phyloP scores from a whole-genome alignment of 2,113 vertebrate species.

The Cyprinus carpio region DNA sequence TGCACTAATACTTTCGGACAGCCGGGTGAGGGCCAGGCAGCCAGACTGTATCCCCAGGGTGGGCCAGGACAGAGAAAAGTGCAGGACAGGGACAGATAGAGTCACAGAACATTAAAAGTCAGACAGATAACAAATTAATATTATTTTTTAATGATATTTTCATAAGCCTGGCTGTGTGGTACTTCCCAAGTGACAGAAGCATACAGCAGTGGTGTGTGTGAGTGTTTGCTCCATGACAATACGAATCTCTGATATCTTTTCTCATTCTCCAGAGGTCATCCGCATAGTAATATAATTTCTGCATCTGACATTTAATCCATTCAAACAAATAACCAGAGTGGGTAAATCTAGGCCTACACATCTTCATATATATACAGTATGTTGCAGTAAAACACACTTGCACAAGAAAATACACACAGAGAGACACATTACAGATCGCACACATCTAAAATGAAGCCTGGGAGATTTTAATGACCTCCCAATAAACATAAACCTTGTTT shows the following conservation, averaged over 20 bases:
- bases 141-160: not conserved
- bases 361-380: constrained; percentile 32
- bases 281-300: constrained; percentile 63
- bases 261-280: constrained; percentile 48
- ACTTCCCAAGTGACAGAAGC: not conserved
- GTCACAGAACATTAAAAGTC: not conserved
- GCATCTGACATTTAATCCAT: constrained; percentile 67
- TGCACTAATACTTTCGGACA: constrained; percentile 58
- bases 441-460: constrained; percentile 35
- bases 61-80: constrained; percentile 18
- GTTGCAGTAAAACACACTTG: not conserved
- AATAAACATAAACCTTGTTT: constrained; percentile 62
- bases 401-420: constrained; percentile 12
- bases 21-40: constrained; percentile 29
- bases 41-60: constrained; percentile 39
- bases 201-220: not conserved
- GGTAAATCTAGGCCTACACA: constrained; percentile 20
- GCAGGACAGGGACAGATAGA: constrained; percentile 14
- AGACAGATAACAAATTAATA: constrained; percentile 1
- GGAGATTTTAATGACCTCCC: constrained; percentile 34
- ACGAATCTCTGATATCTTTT: constrained; percentile 50
- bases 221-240: constrained; percentile 31
- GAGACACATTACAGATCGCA: constrained; percentile 27
- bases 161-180: not conserved
- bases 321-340: constrained; percentile 65